Percentiles rank a stretch among this genome's conserved stretches.
Evolutionary conservation across 35 echinoderm and acorn worm species (phyloP).

Genomic region (Lytechinus pictus): DNA sequence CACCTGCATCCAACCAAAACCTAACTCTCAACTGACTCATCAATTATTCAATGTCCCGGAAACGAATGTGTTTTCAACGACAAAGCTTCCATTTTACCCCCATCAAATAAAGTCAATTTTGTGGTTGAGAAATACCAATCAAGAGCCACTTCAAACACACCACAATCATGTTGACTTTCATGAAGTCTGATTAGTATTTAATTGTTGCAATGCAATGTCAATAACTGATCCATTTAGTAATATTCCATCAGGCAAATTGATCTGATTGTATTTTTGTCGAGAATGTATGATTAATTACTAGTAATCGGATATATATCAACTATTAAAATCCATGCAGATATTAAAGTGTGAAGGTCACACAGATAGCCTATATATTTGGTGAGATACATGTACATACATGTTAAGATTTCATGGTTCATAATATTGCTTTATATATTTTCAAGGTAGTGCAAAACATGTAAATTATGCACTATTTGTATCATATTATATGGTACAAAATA

Average conservation of each 20-base stretch:
- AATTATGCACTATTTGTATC: too few relatives aligned
- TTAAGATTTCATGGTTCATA: not conserved
- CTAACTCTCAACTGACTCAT: not conserved
- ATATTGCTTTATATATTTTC: too few relatives aligned
- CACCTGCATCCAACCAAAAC: not conserved
- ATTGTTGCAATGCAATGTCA: not conserved
- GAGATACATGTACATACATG: not conserved
- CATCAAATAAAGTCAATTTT: not conserved
- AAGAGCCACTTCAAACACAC: not conserved
- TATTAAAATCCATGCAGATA: not conserved
- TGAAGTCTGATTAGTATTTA: not conserved
- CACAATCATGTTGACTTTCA: not conserved
- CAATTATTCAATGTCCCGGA: not conserved
- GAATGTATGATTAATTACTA: not conserved
- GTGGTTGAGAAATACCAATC: not conserved
- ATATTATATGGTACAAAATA: too few relatives aligned
- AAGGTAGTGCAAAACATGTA: too few relatives aligned
- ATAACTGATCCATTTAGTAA: not conserved
- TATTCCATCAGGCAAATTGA: not conserved
- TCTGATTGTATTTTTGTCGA: not conserved
- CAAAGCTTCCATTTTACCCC: not conserved
- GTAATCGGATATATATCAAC: not conserved
- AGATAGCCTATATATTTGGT: not conserved
- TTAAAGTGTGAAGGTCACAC: not conserved
- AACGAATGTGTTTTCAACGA: not conserved